These are phyloP conservation scores for Hydractinia symbiolongicarpus DNA, from an alignment of 30 jellyfish, hydroid and myxozoan genomes.

Conservation along the genomic window DNA sequence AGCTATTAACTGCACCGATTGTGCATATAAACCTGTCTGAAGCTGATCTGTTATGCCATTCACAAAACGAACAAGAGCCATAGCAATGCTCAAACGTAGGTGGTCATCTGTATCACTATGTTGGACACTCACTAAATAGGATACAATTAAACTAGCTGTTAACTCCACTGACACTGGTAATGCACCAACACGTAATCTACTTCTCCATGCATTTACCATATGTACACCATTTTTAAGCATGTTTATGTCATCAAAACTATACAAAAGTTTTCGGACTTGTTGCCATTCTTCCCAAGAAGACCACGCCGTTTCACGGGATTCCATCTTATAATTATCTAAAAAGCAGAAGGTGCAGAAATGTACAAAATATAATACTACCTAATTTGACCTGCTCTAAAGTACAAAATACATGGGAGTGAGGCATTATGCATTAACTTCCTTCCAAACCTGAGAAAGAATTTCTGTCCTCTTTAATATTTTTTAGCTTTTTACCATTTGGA, in stretches of 20 bases:
- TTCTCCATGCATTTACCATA: conserved; percentile 63
- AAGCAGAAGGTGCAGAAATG: too few relatives aligned
- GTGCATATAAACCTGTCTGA: conserved; percentile 87
- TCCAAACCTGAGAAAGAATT: too few relatives aligned
- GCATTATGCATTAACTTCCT: too few relatives aligned
- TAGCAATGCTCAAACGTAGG: conserved; percentile 41
- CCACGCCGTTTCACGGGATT: conserved; percentile 51
- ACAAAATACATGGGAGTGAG: too few relatives aligned
- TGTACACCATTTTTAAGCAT: conserved; percentile 34
- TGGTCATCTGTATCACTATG: conserved; percentile 4
- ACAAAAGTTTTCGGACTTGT: conserved; percentile 34
- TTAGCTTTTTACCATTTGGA: too few relatives aligned
- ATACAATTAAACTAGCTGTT: conserved; percentile 57
- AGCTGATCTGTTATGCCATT: conserved; percentile 81
- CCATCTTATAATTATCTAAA: neutral
- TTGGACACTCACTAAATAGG: conserved; percentile 22
- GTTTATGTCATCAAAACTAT: conserved; percentile 8
- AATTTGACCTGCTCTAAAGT: too few relatives aligned
- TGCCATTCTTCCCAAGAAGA: conserved; percentile 67
- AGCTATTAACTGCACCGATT: conserved; percentile 74
- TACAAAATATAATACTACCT: too few relatives aligned
- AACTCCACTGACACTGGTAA: conserved; percentile 77
- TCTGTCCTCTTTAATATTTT: too few relatives aligned
- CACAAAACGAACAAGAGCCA: conserved; percentile 82
- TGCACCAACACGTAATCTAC: conserved; percentile 46